These are phyloP conservation scores for Xanthia togata DNA, from an alignment of 2,888 invertebrate species.

Conservation along the genomic window DNA sequence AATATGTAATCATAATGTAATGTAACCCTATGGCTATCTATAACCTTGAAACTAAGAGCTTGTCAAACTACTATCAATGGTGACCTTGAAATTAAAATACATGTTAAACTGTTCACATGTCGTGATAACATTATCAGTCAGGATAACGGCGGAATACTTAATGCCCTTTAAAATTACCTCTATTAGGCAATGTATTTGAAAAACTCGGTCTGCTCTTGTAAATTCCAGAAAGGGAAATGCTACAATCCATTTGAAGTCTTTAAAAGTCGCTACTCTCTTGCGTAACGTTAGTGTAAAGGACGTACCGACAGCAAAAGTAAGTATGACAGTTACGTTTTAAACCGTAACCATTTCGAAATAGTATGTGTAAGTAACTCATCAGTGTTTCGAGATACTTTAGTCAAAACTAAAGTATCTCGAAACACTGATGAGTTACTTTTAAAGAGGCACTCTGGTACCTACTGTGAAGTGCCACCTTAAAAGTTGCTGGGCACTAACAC, in stretches of 20 bases:
- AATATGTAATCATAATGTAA: neutral
- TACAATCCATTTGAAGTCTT: neutral
- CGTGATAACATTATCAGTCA: constrained; percentile 48
- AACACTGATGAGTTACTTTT: too few species aligned
- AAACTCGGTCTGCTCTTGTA: neutral
- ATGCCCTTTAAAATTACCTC: constrained; percentile 29
- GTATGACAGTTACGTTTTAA: neutral
- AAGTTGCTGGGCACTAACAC: neutral
- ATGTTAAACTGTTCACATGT: constrained; percentile 42
- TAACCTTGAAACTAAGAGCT: constrained; percentile 33
- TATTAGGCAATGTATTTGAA: neutral
- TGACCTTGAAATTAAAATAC: constrained; percentile 53
- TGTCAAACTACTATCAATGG: constrained; percentile 29
- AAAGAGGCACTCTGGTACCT: too few species aligned
- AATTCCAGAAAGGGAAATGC: neutral
- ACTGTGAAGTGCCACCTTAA: neutral
- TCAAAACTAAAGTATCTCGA: too few species aligned
- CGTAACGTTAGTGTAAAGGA: neutral
- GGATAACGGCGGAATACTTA: constrained; percentile 34
- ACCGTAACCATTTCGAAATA: neutral
- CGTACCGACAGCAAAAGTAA: neutral
- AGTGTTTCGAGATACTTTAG: neutral
- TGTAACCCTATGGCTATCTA: constrained; percentile 1
- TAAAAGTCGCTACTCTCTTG: neutral
- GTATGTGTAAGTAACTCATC: too few species aligned